A percentile compares a stretch with the other conserved stretches of the same genome.
Conservation (phyloP, 2,888 invertebrate species). For the Luffia ferchaultella region DNA sequence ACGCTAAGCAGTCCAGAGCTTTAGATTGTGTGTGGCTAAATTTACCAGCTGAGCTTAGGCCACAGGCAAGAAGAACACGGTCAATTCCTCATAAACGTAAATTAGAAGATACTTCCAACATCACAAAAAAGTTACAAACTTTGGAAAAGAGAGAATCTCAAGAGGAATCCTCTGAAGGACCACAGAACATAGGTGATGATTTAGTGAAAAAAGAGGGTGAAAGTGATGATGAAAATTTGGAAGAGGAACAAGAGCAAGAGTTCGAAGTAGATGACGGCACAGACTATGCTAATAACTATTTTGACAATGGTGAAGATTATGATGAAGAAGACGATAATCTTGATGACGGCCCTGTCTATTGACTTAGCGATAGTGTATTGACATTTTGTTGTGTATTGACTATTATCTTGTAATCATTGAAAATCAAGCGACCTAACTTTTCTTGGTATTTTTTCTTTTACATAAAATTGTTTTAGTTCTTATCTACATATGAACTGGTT, state of each 20-base stretch:
- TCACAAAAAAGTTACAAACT: constrained; percentile 65
- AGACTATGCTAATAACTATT: constrained; percentile 87
- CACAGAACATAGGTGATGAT: constrained; percentile 47
- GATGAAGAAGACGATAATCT: constrained; percentile 88
- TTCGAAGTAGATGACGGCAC: constrained; percentile 91
- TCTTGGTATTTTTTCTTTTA: no score
- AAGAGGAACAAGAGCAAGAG: constrained; percentile 75
- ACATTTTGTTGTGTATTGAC: no score
- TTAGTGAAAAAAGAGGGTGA: constrained; percentile 59
- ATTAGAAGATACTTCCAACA: constrained; percentile 39
- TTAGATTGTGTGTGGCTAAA: constrained; percentile 67
- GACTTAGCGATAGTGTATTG: no score
- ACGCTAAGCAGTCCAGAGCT: constrained; percentile 48
- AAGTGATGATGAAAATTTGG: constrained; percentile 64
- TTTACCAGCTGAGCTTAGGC: constrained; percentile 70
- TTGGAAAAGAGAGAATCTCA: constrained; percentile 72
- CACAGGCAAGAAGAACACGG: constrained; percentile 48
- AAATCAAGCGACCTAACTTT: no score
- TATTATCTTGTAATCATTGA: no score
- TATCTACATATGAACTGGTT: no score
- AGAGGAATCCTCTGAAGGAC: constrained; percentile 48
- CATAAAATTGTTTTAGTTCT: no score
- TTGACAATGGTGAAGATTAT: constrained; percentile 87
- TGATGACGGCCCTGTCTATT: constrained; percentile 85
- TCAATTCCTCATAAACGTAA: constrained; percentile 37